Evolutionary conservation across 2,888 invertebrate species (phyloP).

Genomic region (Diplazon laetatorius): DNA sequence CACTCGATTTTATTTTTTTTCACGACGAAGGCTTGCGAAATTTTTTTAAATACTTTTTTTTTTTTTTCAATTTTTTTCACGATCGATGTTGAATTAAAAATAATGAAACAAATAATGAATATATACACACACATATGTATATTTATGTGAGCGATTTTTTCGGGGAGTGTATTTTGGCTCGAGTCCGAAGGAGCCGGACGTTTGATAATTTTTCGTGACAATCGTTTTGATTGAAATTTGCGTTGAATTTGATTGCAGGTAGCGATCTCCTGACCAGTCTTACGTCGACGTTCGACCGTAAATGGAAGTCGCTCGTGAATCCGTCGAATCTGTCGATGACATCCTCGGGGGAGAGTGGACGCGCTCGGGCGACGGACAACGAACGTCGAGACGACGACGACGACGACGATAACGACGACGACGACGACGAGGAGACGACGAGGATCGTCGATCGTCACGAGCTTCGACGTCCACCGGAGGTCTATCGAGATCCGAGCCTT

Average conservation of each 20-base stretch:
- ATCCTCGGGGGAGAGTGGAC: no score
- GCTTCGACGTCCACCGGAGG: conserved; percentile 69
- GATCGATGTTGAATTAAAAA: no score
- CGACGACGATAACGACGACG: conserved; percentile 70
- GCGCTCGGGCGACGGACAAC: no score
- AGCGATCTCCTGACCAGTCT: conserved; percentile 92
- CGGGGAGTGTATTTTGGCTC: conserved; percentile 42
- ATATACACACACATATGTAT: no score
- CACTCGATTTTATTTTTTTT: conserved; percentile 45
- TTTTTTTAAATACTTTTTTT: conserved; percentile 44
- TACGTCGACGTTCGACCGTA: conserved; percentile 93
- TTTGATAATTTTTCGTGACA: neutral
- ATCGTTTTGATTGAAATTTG: conserved; percentile 2
- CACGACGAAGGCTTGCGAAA: conserved; percentile 43
- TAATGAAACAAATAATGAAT: no score
- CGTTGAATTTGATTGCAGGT: conserved; percentile 84
- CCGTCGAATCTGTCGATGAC: conserved; percentile 79
- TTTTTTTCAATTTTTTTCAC: no score
- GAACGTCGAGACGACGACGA: conserved; percentile 54
- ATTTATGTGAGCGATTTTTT: no score
- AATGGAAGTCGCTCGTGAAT: conserved; percentile 89
- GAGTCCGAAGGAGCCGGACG: conserved; percentile 7
- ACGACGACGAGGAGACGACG: conserved; percentile 59
- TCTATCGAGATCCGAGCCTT: conserved; percentile 79
- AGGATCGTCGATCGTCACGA: conserved; percentile 63